Conservation (phyloP, 2,797 vertebrate genomes). For the Zalophus californianus region DNA sequence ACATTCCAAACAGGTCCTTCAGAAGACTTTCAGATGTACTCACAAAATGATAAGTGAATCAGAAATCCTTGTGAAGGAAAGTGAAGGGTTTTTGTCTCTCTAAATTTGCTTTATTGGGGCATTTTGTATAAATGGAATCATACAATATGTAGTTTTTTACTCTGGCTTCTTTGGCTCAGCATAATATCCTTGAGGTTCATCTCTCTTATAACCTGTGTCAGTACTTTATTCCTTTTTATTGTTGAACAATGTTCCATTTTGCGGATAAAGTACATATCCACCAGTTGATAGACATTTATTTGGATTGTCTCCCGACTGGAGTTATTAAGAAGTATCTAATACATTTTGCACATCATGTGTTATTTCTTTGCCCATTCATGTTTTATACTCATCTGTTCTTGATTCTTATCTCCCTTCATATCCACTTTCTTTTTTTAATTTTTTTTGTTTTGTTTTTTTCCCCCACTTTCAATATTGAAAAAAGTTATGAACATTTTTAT, state of each 20-base stretch:
- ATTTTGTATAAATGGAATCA: not conserved
- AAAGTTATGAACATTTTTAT: not conserved
- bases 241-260: not conserved
- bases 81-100: constrained; percentile 28
- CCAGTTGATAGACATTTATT: not conserved
- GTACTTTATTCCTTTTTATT: not conserved
- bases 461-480: not conserved
- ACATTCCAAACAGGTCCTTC: not conserved
- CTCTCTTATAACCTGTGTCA: not conserved
- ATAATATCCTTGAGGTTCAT: not conserved
- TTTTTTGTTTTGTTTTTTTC: no score
- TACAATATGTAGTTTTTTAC: not conserved
- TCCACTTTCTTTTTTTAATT: not conserved
- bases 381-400: constrained; percentile 19
- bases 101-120: not conserved
- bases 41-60: not conserved
- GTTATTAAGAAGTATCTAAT: not conserved
- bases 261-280: not conserved
- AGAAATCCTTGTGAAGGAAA: constrained; percentile 20
- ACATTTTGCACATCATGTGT: not conserved
- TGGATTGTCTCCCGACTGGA: not conserved
- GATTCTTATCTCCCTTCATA: not conserved
- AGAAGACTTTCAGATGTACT: constrained; percentile 7
- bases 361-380: not conserved
- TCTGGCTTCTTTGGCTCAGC: not conserved